These are phyloP conservation scores for Elanoides forficatus DNA, from an alignment of 2,113 vertebrate species.

Conservation along the genomic window DNA sequence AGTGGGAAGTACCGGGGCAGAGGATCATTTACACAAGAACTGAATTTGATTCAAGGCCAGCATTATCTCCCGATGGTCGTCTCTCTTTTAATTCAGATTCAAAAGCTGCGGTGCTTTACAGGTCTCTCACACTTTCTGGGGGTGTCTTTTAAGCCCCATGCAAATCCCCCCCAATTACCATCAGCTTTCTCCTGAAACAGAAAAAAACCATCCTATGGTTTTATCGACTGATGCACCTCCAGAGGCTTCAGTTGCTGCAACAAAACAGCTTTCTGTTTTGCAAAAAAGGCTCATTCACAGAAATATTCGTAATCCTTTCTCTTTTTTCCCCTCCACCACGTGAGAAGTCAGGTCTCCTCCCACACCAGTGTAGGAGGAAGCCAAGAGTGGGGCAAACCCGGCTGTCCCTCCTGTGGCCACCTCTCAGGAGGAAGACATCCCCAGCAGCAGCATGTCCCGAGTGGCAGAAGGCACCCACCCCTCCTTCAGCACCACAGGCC, in stretches of 20 bases:
- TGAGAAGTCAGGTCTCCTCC: background rate
- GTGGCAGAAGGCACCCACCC: background rate
- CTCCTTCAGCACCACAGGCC: background rate
- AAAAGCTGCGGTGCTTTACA: background rate
- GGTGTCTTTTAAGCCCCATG: background rate
- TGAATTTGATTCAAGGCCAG: background rate
- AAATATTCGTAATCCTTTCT: background rate
- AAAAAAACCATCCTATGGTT: background rate
- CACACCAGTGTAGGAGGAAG: background rate
- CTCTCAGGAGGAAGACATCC: background rate
- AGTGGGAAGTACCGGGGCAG: background rate
- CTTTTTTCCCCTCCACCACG: background rate
- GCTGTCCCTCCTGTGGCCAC: background rate
- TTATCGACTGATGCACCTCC: background rate
- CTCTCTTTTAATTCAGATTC: background rate
- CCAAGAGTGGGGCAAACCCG: background rate
- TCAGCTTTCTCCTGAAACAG: background rate
- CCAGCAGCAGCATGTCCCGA: background rate
- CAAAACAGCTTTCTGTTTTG: background rate
- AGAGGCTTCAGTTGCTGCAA: background rate
- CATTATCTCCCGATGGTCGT: background rate
- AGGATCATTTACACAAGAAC: background rate
- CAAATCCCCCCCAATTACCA: background rate
- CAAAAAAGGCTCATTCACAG: background rate
- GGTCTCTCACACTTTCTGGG: background rate